Conservation (phyloP, 2,797 vertebrate genomes). For the Erpetoichthys calabaricus region DNA sequence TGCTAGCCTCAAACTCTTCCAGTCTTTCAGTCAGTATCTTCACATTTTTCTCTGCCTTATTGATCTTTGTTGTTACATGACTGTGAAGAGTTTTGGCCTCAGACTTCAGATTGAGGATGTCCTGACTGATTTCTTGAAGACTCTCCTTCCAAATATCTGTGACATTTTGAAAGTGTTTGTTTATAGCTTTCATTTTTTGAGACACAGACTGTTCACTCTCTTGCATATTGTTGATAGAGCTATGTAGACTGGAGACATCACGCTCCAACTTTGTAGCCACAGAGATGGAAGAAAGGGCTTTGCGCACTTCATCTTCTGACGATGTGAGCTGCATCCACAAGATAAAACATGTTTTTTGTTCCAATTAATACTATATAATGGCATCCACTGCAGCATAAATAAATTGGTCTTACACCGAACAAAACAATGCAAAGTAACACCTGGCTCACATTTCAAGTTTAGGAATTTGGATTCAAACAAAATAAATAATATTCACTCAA, state of each 20-base stretch:
- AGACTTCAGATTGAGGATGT: constrained; percentile 52
- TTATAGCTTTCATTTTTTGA: constrained; percentile 51
- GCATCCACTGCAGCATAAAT: constrained; percentile 18
- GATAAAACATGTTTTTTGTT: constrained; percentile 66
- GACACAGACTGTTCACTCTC: constrained; percentile 50
- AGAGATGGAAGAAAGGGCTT: constrained; percentile 49
- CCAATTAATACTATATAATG: constrained; percentile 32
- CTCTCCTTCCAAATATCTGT: constrained; percentile 61
- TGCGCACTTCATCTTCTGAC: constrained; percentile 59
- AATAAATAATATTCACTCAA: no score
- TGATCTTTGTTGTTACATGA: constrained; percentile 58
- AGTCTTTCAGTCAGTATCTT: constrained; percentile 54
- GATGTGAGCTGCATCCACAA: constrained; percentile 82
- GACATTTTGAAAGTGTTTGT: constrained; percentile 58
- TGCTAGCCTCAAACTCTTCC: constrained; percentile 77
- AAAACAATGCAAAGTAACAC: no score
- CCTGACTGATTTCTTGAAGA: constrained; percentile 43
- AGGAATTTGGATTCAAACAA: no score
- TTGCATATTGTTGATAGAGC: constrained; percentile 44
- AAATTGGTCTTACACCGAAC: constrained; percentile 16
- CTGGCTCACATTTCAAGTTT: no score
- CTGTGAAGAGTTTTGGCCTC: constrained; percentile 61
- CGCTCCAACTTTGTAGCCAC: constrained; percentile 54
- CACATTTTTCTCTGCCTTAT: constrained; percentile 59
- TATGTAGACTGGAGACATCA: constrained; percentile 56